phyloP scores from a whole-genome alignment of 2,113 vertebrate species.

The Pavo muticus region DNA sequence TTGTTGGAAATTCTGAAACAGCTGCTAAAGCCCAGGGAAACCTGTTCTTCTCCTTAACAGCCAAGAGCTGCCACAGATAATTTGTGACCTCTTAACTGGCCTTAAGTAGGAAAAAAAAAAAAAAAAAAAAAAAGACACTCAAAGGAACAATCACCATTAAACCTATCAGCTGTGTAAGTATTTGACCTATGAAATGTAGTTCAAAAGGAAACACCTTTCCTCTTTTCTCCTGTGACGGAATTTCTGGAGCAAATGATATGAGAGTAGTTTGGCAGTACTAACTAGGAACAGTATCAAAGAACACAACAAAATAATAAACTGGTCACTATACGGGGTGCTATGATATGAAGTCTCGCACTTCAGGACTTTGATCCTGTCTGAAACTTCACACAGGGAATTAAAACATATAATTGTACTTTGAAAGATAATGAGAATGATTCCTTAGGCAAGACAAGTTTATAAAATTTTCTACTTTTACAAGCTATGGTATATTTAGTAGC shows the following conservation, averaged over 20 bases:
- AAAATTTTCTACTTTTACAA: conserved; percentile 36
- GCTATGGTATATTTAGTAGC: conserved; percentile 19
- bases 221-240: background rate
- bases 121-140: background rate
- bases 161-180: background rate
- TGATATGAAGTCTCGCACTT: background rate
- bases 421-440: conserved; percentile 7
- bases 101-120: background rate
- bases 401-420: background rate
- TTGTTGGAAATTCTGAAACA: background rate
- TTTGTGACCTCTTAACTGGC: background rate
- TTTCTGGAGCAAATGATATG: background rate
- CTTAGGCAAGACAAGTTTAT: conserved; percentile 40
- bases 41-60: background rate
- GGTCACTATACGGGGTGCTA: background rate
- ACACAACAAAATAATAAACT: background rate
- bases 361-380: background rate
- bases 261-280: background rate
- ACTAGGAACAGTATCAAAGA: background rate
- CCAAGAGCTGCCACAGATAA: background rate
- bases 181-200: background rate
- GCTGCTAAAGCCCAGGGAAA: background rate
- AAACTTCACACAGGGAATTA: background rate
- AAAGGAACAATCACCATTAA: background rate
- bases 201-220: background rate